These are phyloP conservation scores for Archegozetes longisetosus DNA, from an alignment of 1,140 invertebrate species.

Conservation along the genomic window DNA sequence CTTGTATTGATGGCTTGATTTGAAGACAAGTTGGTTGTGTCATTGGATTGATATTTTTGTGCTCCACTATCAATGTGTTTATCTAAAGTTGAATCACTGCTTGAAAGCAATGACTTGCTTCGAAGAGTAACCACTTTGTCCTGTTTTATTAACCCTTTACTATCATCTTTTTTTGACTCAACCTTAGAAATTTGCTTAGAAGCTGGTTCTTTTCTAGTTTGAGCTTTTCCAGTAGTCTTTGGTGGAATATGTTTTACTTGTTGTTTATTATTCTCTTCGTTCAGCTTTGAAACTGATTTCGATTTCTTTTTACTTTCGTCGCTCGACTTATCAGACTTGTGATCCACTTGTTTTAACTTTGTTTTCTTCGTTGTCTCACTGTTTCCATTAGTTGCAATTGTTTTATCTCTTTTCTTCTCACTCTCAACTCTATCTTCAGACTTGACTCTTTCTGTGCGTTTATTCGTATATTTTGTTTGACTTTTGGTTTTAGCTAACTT, in stretches of 20 bases:
- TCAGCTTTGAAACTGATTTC: background rate
- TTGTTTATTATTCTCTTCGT: background rate
- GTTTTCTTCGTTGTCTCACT: too few species aligned
- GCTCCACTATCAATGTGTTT: too few species aligned
- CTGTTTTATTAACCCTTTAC: too few species aligned
- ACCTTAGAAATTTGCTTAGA: background rate
- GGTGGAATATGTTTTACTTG: background rate
- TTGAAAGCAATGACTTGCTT: too few species aligned
- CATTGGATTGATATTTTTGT: background rate
- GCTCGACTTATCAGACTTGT: too few species aligned
- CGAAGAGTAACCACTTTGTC: too few species aligned
- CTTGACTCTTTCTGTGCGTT: background rate
- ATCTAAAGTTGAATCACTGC: too few species aligned
- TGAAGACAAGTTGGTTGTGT: background rate
- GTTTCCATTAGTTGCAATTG: too few species aligned
- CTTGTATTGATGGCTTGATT: background rate
- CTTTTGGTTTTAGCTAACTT: background rate
- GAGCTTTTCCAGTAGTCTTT: background rate
- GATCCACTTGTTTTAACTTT: background rate
- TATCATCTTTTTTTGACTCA: background rate
- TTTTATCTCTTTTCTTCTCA: too few species aligned
- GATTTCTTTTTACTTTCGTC: background rate
- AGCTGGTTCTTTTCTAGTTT: background rate
- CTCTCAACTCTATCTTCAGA: too few species aligned
- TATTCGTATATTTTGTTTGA: background rate